phyloP scores from a whole-genome alignment of 2,113 vertebrate genomes.

The Empidonax traillii region DNA sequence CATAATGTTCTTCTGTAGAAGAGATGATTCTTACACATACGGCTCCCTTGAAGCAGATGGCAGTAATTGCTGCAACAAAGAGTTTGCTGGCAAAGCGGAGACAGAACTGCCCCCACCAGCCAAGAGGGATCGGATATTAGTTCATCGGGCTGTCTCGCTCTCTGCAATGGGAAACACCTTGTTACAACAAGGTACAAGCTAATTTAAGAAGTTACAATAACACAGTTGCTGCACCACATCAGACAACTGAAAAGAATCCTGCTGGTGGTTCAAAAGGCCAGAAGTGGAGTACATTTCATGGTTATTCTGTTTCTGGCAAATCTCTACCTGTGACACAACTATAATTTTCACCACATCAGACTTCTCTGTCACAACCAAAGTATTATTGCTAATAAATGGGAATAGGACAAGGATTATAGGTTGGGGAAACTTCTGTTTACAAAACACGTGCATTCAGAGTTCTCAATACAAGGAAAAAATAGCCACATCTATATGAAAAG shows the following conservation, averaged over 20 bases:
- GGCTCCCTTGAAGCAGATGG: not conserved
- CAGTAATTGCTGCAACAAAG: not conserved
- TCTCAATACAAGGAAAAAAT: slow-evolving; percentile 30
- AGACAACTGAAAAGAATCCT: slow-evolving; percentile 15
- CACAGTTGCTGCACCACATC: slow-evolving; percentile 36
- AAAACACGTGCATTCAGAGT: slow-evolving; percentile 19
- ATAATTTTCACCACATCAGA: slow-evolving; percentile 61
- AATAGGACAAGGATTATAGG: slow-evolving; percentile 42
- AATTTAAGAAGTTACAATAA: slow-evolving; percentile 38
- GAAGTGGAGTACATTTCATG: slow-evolving; percentile 22
- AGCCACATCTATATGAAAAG: slow-evolving; percentile 41
- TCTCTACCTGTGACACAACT: slow-evolving; percentile 31
- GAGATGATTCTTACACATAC: not conserved
- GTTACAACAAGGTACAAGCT: slow-evolving; percentile 7
- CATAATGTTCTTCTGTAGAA: not conserved
- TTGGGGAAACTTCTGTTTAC: slow-evolving; percentile 44
- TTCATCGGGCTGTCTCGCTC: not conserved
- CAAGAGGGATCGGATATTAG: not conserved
- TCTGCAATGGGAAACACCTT: slow-evolving; percentile 8
- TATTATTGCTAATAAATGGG: slow-evolving; percentile 45
- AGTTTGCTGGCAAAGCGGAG: not conserved
- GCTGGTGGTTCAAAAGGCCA: slow-evolving; percentile 6
- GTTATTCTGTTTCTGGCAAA: slow-evolving; percentile 39
- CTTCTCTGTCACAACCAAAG: slow-evolving; percentile 44
- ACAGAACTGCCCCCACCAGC: not conserved